These are phyloP conservation scores for Pipra filicauda DNA, from an alignment of 2,113 vertebrate genomes.

Conservation along the genomic window DNA sequence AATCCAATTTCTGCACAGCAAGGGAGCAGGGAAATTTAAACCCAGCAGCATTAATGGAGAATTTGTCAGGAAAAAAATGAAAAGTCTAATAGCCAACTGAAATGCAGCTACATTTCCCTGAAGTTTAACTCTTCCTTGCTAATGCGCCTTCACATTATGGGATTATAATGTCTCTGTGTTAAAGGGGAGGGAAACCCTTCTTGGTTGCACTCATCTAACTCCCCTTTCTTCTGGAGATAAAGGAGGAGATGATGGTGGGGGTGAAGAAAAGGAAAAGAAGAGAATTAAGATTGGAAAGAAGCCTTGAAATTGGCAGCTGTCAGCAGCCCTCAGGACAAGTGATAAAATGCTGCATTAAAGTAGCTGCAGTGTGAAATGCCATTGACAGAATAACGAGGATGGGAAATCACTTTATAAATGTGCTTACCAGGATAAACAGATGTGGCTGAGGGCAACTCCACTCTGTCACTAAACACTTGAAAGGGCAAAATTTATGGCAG, in stretches of 20 bases:
- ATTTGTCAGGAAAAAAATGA: not conserved
- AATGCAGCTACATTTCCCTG: not conserved
- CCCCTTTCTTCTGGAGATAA: not conserved
- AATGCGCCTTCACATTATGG: not conserved
- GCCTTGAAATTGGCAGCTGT: conserved; percentile 42
- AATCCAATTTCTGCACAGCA: conserved; percentile 11
- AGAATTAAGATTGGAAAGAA: not conserved
- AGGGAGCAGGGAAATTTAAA: not conserved
- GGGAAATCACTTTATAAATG: conserved; percentile 57
- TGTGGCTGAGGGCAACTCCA: conserved; percentile 42
- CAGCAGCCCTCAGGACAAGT: conserved; percentile 49
- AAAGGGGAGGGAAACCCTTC: not conserved
- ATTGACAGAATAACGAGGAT: conserved; percentile 41
- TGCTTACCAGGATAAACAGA: conserved; percentile 58
- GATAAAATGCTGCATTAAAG: conserved; percentile 59
- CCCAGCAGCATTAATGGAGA: not conserved
- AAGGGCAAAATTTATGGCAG: conserved; percentile 37
- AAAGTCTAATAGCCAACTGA: not conserved
- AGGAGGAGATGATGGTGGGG: not conserved
- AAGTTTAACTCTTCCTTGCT: not conserved
- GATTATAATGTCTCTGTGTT: not conserved
- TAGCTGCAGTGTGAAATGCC: conserved; percentile 57
- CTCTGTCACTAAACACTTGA: conserved; percentile 37
- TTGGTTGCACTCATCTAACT: not conserved
- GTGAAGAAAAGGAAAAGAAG: not conserved